Evolutionary conservation across 2,797 vertebrate genomes (phyloP), one percentile per base, ranked within the genome.

Genomic region (Sebastes paucispinis): DNA sequence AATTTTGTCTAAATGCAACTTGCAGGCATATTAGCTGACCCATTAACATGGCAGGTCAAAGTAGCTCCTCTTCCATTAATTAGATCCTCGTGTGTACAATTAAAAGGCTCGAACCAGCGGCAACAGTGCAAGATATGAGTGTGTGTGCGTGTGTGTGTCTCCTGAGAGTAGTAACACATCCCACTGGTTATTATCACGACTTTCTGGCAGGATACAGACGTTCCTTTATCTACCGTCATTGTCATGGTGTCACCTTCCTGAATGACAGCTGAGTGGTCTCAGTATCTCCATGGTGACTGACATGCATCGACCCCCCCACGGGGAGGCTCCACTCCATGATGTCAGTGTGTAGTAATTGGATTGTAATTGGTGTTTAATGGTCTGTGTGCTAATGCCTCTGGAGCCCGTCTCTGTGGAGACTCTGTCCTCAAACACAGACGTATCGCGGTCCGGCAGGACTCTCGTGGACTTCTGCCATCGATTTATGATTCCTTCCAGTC

Each of bases 361-460:
- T 69, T 76, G 79, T 91, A 93, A 93, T 92, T 90, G 80, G 78
- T 67, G 82, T 85, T 90, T 93, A 91, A 91, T 85, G 79, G 84
- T 69, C 59, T 86, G 65, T 83, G 83, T 54, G 69, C 77, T 84
- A 54, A 84, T 83, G 79, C 50, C 5, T 3, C 54, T 34, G 64
- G 72, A 83, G 63, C 52, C 67, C 2, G 25, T 84, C 85, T 82
- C 86, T 39, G 73, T 54, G 74, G 84, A 84, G 73, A 71, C 64
- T 50, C 16, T 20, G 50, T 80, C 81, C 77, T 87, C 76, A 75
- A 82, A 85, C 76, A 39, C 66, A 78, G 64, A 83, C 22, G 2
- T 58, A 24, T 74, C 25, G 10, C 16, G 5, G 71, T 74, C 77
- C 72, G 43, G 77, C 69, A 79, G 77, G 70, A 75, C 65, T 24